These are phyloP conservation scores for Lasius fuliginosus DNA, from an alignment of 2,888 invertebrate genomes.

Conservation along the genomic window DNA sequence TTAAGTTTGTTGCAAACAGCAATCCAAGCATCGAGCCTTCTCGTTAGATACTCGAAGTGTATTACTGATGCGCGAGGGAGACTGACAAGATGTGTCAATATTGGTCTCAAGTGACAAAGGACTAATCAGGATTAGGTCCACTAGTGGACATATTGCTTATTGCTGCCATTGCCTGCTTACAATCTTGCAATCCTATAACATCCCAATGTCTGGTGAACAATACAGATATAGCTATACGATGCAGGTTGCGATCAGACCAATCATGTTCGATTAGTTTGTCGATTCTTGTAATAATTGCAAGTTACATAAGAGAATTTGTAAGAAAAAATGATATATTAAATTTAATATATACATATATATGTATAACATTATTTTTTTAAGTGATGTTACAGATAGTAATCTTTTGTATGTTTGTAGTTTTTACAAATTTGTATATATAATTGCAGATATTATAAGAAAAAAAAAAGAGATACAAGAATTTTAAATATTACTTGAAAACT, in stretches of 20 bases:
- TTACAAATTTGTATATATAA: neutral
- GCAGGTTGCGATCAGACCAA: constrained; percentile 7
- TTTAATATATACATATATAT: neutral
- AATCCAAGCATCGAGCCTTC: constrained; percentile 44
- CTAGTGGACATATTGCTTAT: constrained; percentile 63
- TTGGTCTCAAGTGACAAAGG: constrained; percentile 72
- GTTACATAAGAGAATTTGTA: neutral
- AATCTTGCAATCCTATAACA: constrained; percentile 30
- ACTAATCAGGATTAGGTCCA: constrained; percentile 68
- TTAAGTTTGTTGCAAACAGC: constrained; percentile 42
- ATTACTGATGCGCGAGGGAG: constrained; percentile 58
- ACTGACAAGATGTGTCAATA: constrained; percentile 55
- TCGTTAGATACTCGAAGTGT: constrained; percentile 57
- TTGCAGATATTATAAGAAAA: neutral
- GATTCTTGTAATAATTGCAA: constrained; percentile 1
- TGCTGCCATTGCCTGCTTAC: constrained; percentile 47
- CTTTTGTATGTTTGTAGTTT: neutral
- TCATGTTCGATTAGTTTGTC: neutral
- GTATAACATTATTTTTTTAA: neutral
- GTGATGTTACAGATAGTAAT: neutral
- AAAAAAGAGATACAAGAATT: neutral
- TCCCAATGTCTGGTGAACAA: constrained; percentile 26
- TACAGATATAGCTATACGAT: neutral
- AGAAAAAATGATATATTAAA: neutral
- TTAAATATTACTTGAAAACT: neutral